These are phyloP conservation scores for Syngnathoides biaculeatus DNA, from an alignment of 2,113 vertebrate genomes.

Conservation along the genomic window DNA sequence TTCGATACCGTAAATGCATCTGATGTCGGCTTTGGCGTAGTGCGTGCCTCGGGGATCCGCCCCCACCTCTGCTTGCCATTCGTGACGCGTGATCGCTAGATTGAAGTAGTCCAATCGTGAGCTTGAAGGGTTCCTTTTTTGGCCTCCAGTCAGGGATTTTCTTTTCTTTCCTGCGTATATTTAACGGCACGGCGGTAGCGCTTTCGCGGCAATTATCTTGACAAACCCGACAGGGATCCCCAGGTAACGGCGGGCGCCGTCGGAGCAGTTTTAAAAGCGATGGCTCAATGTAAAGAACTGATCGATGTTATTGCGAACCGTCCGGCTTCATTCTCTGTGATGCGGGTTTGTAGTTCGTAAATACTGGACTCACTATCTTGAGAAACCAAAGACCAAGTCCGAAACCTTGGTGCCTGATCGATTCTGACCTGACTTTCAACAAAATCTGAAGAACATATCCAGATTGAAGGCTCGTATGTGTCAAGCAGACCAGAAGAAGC, in stretches of 20 bases:
- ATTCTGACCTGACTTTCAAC: too few relatives aligned
- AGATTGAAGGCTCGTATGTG: too few relatives aligned
- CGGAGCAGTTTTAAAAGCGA: slow-evolving; percentile 33
- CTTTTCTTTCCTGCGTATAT: slow-evolving; percentile 24
- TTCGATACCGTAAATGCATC: slow-evolving; percentile 58
- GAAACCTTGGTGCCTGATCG: too few relatives aligned
- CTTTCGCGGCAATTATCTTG: slow-evolving; percentile 59
- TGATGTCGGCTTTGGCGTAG: slow-evolving; percentile 54
- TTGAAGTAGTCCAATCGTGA: slow-evolving; percentile 57
- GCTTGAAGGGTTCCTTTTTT: slow-evolving; percentile 15
- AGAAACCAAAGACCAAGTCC: too few relatives aligned
- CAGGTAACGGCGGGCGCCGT: slow-evolving; percentile 41
- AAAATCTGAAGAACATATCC: too few relatives aligned
- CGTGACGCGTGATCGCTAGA: slow-evolving; percentile 51
- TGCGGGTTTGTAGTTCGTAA: background rate
- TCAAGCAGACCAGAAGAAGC: too few relatives aligned
- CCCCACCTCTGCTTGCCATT: slow-evolving; percentile 36
- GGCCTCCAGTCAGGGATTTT: slow-evolving; percentile 40
- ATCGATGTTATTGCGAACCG: slow-evolving; percentile 37
- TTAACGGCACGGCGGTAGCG: slow-evolving; percentile 35
- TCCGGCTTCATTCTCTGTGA: background rate
- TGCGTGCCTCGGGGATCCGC: slow-evolving; percentile 61
- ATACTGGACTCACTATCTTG: too few relatives aligned
- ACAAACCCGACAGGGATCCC: slow-evolving; percentile 53
- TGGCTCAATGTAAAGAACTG: slow-evolving; percentile 31